Evolutionary conservation across 2,888 invertebrate genomes (phyloP), one percentile per base, ranked within the genome.

Genomic region (Neoascia interrupta): DNA sequence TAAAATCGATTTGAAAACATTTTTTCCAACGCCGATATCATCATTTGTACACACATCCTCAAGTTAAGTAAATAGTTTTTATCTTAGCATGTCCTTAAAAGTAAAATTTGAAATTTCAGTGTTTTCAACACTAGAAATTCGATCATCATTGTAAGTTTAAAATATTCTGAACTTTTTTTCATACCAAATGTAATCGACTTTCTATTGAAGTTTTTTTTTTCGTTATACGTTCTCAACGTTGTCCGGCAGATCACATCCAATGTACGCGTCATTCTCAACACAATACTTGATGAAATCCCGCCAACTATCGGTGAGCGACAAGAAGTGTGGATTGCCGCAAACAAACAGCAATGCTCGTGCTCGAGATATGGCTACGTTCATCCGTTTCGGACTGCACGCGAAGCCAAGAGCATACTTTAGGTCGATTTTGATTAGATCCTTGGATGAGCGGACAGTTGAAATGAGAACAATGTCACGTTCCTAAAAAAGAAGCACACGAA

Each of bases 361-460:
- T 81, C 98, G 91, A 0, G 96, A 97, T 49, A 97, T 91, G 1
- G 96, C 94, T 0, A 98, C 98, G 89, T 98, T 98, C 83, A 97
- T 90, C 70, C 97, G 91, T 85, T 94, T 94, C 0, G 94, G 92
- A 81, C 92, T 92, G 15, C 91, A 90, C 0, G 96, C 90, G 84
- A 96, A 96, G 1, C 95, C 95, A 26, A 96, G 87, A n/a, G 90
- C 88, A 81, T 91, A 89, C 58, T 87, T 88, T 2, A 90, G 70
- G 81, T 92, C 92, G 0, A 86, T 83, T 0, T 83, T 54, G 13
- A 91, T 74, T 16, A 89, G 84, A 37, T 88, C 84, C 8, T 86
- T 84, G 5, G 88, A 86, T 0, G 92, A 92, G 56, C 92, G 90
- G 0, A 92, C 92, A 0, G 94, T 93, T 0, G 95, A 94, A 34